Evolutionary conservation across 2,888 invertebrate species (phyloP).

Genomic region (Pinctada fucata): DNA sequence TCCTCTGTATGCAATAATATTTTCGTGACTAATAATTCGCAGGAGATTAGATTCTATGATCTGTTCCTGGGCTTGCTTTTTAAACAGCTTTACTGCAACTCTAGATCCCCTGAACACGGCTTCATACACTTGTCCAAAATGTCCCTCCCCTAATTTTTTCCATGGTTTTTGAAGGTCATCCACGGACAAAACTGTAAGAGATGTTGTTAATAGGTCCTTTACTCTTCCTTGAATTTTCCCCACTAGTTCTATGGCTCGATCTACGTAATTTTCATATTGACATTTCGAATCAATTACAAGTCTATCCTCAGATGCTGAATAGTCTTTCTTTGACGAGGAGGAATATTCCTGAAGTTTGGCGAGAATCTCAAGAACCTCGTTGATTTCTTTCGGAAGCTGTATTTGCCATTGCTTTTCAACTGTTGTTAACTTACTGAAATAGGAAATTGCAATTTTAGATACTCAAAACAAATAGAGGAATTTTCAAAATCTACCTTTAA

Average conservation of each 20-base stretch:
- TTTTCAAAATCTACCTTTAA: too few relatives aligned
- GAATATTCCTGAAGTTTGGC: too few relatives aligned
- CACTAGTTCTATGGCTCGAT: constrained; percentile 1
- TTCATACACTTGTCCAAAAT: constrained; percentile 45
- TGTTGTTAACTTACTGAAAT: too few relatives aligned
- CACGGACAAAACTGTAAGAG: constrained; percentile 3
- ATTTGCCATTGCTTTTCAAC: too few relatives aligned
- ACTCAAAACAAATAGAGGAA: too few relatives aligned
- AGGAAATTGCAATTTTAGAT: too few relatives aligned
- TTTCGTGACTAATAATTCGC: constrained; percentile 39
- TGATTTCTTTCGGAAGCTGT: too few relatives aligned
- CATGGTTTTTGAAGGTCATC: constrained; percentile 24
- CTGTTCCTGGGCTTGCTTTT: constrained; percentile 35
- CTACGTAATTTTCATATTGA: neutral
- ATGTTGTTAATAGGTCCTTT: neutral
- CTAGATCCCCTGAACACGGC: constrained; percentile 33
- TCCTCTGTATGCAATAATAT: constrained; percentile 43
- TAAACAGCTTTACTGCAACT: constrained; percentile 44
- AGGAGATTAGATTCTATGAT: constrained; percentile 36
- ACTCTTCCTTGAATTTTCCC: constrained; percentile 10
- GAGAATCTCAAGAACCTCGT: too few relatives aligned
- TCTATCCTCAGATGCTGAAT: too few relatives aligned
- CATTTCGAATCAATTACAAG: too few relatives aligned
- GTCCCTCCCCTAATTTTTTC: constrained; percentile 38
- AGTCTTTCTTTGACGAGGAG: too few relatives aligned